Evolutionary conservation across 2,888 invertebrate species (phyloP), one percentile per base, ranked within the genome.

Genomic region (Ariolimax columbianus): DNA sequence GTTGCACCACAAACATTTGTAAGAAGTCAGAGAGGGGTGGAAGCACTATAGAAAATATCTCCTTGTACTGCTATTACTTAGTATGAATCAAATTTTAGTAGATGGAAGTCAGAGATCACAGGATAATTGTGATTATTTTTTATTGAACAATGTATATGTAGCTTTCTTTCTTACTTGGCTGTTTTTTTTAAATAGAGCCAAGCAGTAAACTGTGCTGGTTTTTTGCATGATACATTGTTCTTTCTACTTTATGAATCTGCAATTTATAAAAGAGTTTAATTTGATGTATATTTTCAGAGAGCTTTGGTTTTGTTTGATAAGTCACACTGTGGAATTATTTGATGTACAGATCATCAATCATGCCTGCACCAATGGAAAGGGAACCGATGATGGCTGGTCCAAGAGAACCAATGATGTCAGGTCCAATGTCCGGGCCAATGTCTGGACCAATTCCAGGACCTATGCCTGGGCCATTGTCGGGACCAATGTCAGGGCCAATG

Each of bases 301-400:
- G 26, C 19, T 51, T 75, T 75, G 30, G 23, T 51, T 75, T 75
- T 75, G 30, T 33, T 51, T 36, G 33, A n/a, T 23, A 75, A 75
- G 75, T 75, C 47, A 75, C 75, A 33, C 23, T 17, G 75, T 51
- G 51, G 63, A 63, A 63, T 78, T 70, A 73, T 63, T 85, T 80
- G 63, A 85, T 85, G 85, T 81, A 80, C 81, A 85, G 81, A 85
- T 47, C 77, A 68, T 81, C 85, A 55, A 81, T 78, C 81, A 85
- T 85, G 85, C 85, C 85, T 59, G 85, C 85, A 43, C 85, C 85
- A 63, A 77, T 85, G 85, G 85, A 85, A 81, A 75, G 85, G 73
- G 84, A 84, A 78, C 79, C 80, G 68, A 80, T 84, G 80, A 80
- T 84, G 84, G 47, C 80, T 70, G 84, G 84, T 68, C 84, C 84